Conservation (phyloP, 37 sponge, comb jelly and placozoan species). For the Haliclona indistincta region DNA sequence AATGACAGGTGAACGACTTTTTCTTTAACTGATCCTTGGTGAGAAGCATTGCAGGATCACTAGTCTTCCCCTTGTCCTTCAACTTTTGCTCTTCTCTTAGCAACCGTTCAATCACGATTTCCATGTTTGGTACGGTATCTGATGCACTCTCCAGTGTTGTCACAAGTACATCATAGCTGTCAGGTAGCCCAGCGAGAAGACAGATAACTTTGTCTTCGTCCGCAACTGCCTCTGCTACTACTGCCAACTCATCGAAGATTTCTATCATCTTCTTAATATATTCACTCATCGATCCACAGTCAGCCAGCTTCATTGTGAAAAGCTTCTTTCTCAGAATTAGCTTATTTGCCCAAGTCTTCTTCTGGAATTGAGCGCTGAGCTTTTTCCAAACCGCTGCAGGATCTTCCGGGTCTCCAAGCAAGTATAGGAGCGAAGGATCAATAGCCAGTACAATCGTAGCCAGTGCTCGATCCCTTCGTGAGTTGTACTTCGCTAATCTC, state of each 20-base stretch:
- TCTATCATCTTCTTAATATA: constrained; percentile 6
- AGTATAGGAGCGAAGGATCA: constrained; percentile 12
- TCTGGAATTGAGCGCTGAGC: constrained; percentile 5
- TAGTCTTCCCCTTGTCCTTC: too few species aligned
- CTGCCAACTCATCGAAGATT: background rate
- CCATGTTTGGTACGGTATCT: too few species aligned
- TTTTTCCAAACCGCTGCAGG: constrained; percentile 10
- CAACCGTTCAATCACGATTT: constrained; percentile 8
- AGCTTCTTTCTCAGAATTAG: background rate
- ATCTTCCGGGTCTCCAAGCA: constrained; percentile 17
- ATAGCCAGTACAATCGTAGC: constrained; percentile 10
- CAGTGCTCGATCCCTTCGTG: constrained; percentile 17
- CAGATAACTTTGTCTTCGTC: too few species aligned
- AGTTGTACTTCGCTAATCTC: background rate
- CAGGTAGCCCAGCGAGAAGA: constrained; percentile 13
- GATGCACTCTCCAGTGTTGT: constrained; percentile 29
- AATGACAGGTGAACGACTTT: constrained; percentile 27
- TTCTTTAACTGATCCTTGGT: too few species aligned
- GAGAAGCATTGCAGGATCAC: too few species aligned
- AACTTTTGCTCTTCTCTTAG: too few species aligned
- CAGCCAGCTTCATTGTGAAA: constrained; percentile 1
- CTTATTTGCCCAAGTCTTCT: constrained; percentile 20
- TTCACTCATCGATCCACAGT: constrained; percentile 5
- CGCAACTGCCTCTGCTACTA: background rate
- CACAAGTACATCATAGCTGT: constrained; percentile 6